Evolutionary conservation across 2,797 vertebrate species (phyloP), one percentile per base, ranked within the genome.

Genomic region (Synaphobranchus kaupii): DNA sequence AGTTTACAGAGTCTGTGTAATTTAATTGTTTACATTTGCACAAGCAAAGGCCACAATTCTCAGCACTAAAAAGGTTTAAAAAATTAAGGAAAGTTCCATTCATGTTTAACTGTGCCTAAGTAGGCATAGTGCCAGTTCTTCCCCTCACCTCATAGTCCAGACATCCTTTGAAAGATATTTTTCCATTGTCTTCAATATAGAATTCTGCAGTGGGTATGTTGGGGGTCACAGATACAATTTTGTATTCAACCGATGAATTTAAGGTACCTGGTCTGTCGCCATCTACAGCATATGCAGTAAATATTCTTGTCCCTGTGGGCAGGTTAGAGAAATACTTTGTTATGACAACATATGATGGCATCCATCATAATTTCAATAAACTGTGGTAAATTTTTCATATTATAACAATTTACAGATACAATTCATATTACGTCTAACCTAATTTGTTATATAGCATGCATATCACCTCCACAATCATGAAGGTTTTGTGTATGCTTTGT

Each of bases 131-230:
- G 1, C 76, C 44, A 10, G 44, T 25, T 15, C 20, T 76, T 3
- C 25, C 7, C 88, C 88, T 88, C 88, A 96, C 96, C 93, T 95
- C 92, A 47, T 95, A 89, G 71, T 95, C 92, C 86, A 96, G 87
- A 86, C 96, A 96, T 0, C 96, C 96, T 83, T 87, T 94, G 76
- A 96, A 96, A 25, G 86, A 90, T 85, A 96, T 91, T 0, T 0
- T 89, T 68, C 92, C 93, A 78, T 0, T 86, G 0, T 93, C 80
- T 0, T 4, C 58, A 31, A 96, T 50, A 87, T 80, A 90, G 89
- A 96, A 96, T 84, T 95, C 89, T 20, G 92, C 20, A 15, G 94
- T 90, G 0, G 89, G 34, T 3, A 90, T 88, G 8, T 68, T 0
- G 1, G 95, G 95, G 3, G 25, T 90, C 68, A 94, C 88, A 8